These are phyloP conservation scores for Halyomorpha halys DNA, from an alignment of 1,140 invertebrate genomes.

Conservation along the genomic window DNA sequence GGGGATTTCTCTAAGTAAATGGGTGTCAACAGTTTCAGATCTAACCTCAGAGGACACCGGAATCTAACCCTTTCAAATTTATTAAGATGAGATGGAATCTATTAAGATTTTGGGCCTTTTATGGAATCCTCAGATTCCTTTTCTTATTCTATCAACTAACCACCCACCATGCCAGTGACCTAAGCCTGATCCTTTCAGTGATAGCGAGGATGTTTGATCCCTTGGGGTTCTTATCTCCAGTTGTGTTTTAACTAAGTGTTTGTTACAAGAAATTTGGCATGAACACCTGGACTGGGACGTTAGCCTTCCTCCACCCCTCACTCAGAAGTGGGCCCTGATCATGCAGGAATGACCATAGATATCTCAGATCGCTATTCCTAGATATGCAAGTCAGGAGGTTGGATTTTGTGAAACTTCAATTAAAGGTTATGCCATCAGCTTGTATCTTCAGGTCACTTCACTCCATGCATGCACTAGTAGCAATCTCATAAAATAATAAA, in stretches of 20 bases:
- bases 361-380: not conserved
- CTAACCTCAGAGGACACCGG: no score
- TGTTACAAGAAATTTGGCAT: conserved; percentile 13
- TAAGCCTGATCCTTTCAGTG: not conserved
- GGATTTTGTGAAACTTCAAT: conserved; percentile 33
- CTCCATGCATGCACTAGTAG: no score
- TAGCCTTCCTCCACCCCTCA: not conserved
- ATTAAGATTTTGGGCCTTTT: conserved; percentile 16
- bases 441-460: conserved; percentile 26
- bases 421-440: conserved; percentile 32
- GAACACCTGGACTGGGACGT: conserved; percentile 3
- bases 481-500: no score
- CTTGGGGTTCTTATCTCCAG: no score
- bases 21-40: no score
- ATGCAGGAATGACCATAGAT: not conserved
- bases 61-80: no score
- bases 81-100: no score
- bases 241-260: not conserved
- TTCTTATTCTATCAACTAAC: not conserved
- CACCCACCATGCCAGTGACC: not conserved
- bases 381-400: conserved; percentile 10
- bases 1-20: no score
- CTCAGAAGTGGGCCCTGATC: not conserved
- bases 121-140: conserved; percentile 1
- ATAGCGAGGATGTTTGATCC: conserved; percentile 17